Base-by-base conservation (phyloP, 2,113 vertebrate genomes). In the Silurus asotus region DNA sequence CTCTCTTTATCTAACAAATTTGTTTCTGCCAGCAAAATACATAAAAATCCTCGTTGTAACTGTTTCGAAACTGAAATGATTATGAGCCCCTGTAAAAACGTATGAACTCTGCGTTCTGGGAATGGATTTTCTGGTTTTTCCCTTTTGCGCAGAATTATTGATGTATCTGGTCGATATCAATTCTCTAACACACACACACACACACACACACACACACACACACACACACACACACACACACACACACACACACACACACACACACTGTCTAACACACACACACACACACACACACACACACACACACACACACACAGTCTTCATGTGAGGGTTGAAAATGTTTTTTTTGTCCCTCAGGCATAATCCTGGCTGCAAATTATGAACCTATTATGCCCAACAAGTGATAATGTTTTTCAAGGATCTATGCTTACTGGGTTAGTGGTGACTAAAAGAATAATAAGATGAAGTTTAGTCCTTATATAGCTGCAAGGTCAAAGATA, bases 351-450 rank as follows among this genome's bases (percentile, higher is more conserved):
- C 69, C 6, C 19, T 4, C 3, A 4, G 23, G 5, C 15, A 64
- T 48, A 25, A 19, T 37, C 51, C 17, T 79, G 6, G 2, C 13
- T 55, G 28, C 62, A 58, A 23, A 48, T 17, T 65, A 23, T 25
- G 10, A 78, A 65, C n/a, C 9, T 45, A 58, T 13, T 84, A 10
- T 80, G 74, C n/a, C 14, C 25, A 28, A 23, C 56, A 11, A 56
- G 6, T 56, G 15, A 14, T 55, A 6, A n/a, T 56, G 6, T 53
- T 45, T 49, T 75, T n/a, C 74, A 37, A 48, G 19, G n/a, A 83
- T 59, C 25, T 79, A 49, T 56, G 37, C 17, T 64, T 80, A 85
- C 67, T 83, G 64, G 82, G 20, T 85, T 74, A 76, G 83, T 61
- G 25, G 25, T 28, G 58, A 17, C 67, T 86, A 72, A 59, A 67